Conservation (phyloP, 1,140 invertebrate species). For the Eubasilissa regina region DNA sequence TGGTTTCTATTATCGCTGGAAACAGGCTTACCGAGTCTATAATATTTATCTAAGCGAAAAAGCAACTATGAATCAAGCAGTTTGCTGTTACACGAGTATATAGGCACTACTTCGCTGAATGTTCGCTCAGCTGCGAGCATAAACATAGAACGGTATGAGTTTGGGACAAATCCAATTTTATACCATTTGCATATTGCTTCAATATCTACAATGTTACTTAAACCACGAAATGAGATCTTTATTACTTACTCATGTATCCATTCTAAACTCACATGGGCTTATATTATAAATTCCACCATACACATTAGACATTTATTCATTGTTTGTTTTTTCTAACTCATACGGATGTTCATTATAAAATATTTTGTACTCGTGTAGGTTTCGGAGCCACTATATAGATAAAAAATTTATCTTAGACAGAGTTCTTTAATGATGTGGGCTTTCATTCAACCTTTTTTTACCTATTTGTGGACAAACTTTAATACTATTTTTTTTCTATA, state of each 20-base stretch:
- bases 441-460: no score
- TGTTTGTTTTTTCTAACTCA: no score
- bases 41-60: neutral
- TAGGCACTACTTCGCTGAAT: neutral
- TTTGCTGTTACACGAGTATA: neutral
- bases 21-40: neutral
- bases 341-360: no score
- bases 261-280: no score
- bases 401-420: no score
- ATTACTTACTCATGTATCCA: neutral
- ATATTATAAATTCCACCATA: no score
- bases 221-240: constrained; percentile 4
- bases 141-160: constrained; percentile 25
- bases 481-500: no score
- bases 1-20: constrained; percentile 6
- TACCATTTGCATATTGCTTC: constrained; percentile 29
- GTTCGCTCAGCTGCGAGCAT: constrained; percentile 8
- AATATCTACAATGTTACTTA: constrained; percentile 30
- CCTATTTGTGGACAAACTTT: no score
- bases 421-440: no score
- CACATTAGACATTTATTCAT: no score
- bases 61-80: neutral
- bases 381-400: no score
- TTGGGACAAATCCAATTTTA: constrained; percentile 41
- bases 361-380: no score